Evolutionary conservation across 2,797 vertebrate species (phyloP), one percentile per base, ranked within the genome.

Genomic region (Bradypus variegatus): DNA sequence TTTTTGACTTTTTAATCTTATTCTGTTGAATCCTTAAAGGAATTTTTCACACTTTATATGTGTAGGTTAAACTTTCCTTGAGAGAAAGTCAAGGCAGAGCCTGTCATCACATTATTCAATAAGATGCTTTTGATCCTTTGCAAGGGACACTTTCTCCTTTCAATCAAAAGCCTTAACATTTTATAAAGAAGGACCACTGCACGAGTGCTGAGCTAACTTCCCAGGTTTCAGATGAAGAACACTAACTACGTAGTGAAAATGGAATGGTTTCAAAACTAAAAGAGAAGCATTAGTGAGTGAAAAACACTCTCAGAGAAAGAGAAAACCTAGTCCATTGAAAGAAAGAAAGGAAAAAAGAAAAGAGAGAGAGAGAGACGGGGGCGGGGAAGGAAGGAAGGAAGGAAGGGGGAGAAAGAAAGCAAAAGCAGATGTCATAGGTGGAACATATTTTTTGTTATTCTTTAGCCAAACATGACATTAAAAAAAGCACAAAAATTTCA

Each of bases 1-100:
- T 41, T 80, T 93, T 23, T 86, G 48, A 45, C 55, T 38, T 93
- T 94, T 91, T n/a, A 79, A 83, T 86, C 15, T 55, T 69, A 78
- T 6, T 58, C 48, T 82, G 14, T 88, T 85, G 82, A 75, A 83
- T 60, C 11, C 21, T 85, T 36, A 81, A 90, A 69, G 50, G 25
- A 33, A 67, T 72, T 72, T 91, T 90, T 12, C 25, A 27, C 4
- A 69, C 83, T 5, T 70, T 69, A 84, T 87, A 78, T 78, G 82
- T 67, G 73, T 76, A 65, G 6, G 31, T 60, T 90, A 78, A 84
- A 55, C 16, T n/a, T 90, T 69, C 64, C 70, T 33, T 80, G 55
- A 88, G 70, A 88, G 50, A 82, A 83, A 80, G 64, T 69, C 45
- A 89, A 92, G 78, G 73, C 8, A 70, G 29, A 79, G 33, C 33